Evolutionary conservation across 2,113 vertebrate genomes (phyloP).

Genomic region (Thinocorus orbignyianus): DNA sequence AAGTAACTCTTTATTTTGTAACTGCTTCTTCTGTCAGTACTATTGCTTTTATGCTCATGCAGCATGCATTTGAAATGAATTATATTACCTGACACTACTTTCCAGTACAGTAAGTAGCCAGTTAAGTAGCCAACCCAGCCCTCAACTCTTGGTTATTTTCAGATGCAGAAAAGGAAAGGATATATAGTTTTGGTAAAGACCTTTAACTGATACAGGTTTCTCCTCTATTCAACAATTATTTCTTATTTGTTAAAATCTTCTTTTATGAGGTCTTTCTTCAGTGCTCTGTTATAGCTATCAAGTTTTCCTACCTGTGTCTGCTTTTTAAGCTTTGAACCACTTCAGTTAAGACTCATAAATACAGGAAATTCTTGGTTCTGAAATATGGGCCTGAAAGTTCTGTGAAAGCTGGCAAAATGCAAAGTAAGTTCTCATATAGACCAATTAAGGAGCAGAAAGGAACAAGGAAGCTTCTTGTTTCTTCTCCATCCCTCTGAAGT

Average conservation of each 20-base stretch:
- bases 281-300: background rate
- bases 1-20: background rate
- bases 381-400: background rate
- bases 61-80: background rate
- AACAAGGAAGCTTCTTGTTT: background rate
- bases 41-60: background rate
- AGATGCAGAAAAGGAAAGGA: background rate
- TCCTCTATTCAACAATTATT: background rate
- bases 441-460: background rate
- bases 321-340: background rate
- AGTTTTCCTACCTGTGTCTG: background rate
- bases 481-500: background rate
- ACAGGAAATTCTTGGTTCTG: background rate
- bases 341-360: background rate
- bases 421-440: background rate
- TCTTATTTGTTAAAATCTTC: background rate
- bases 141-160: background rate
- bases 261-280: background rate
- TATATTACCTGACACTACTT: background rate
- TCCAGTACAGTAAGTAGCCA: background rate
- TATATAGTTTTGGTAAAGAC: background rate
- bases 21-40: background rate
- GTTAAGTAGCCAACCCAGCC: background rate
- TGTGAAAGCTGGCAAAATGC: background rate
- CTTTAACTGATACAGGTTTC: background rate